A percentile compares a stretch with the other conserved stretches of the same genome.
These are phyloP conservation scores for Phrynocephalus guinanensis DNA, from an alignment of 2,797 vertebrate species.

Conservation along the genomic window DNA sequence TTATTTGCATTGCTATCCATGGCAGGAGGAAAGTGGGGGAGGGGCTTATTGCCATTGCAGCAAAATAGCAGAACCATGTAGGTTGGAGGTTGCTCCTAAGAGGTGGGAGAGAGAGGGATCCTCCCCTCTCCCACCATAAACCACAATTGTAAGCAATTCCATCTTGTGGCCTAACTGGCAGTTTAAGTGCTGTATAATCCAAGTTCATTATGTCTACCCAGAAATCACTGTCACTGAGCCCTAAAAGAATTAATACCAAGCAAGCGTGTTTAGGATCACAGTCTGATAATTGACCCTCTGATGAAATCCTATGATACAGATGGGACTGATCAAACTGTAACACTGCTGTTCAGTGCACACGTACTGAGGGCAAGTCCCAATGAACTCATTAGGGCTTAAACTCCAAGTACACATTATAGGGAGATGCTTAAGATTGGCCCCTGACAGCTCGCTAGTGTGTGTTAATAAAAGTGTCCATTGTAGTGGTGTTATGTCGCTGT, in stretches of 20 bases:
- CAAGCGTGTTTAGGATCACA: background rate
- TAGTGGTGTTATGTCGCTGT: too few species aligned
- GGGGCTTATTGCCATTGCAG: too few species aligned
- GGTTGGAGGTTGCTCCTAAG: background rate
- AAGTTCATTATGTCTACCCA: background rate
- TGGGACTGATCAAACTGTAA: background rate
- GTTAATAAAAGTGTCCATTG: background rate
- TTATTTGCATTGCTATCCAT: too few species aligned
- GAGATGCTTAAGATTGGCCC: background rate
- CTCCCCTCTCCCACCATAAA: background rate
- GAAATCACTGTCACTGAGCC: background rate
- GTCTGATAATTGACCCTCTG: background rate
- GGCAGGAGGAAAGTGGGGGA: too few species aligned
- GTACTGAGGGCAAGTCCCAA: background rate
- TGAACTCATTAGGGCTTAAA: background rate
- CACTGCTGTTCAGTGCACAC: background rate
- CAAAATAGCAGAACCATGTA: background rate
- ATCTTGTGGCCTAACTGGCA: background rate
- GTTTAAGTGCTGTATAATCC: background rate
- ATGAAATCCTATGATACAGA: background rate
- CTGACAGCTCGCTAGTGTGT: background rate
- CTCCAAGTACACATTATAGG: background rate
- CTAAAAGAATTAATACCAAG: background rate
- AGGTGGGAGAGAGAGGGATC: background rate
- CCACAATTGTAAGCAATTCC: background rate